A percentile compares a stretch with the other conserved stretches of the same genome.
These are phyloP conservation scores for Siniperca knerii DNA, from an alignment of 2,113 vertebrate species.

Conservation along the genomic window DNA sequence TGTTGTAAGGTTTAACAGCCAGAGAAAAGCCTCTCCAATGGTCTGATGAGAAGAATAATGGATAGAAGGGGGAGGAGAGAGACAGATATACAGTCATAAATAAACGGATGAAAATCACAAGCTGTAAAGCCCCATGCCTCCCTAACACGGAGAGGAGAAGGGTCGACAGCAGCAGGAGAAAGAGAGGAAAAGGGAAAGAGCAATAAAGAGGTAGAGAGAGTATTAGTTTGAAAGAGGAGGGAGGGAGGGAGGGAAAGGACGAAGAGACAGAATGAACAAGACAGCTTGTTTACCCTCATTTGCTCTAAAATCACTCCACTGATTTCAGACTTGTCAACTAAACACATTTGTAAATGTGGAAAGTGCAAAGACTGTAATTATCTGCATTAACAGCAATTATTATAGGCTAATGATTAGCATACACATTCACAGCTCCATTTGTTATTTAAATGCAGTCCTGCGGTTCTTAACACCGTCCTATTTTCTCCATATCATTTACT, in stretches of 20 bases:
- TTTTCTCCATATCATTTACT: background rate
- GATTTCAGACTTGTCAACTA: slow-evolving; percentile 43
- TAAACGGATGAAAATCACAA: background rate
- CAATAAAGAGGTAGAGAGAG: slow-evolving; percentile 4
- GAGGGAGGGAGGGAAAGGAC: slow-evolving; percentile 9
- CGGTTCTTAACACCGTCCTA: background rate
- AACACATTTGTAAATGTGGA: slow-evolving; percentile 44
- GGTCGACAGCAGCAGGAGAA: too few relatives aligned
- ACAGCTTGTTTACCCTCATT: slow-evolving; percentile 30
- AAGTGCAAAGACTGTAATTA: slow-evolving; percentile 55
- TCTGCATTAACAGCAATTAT: slow-evolving; percentile 60
- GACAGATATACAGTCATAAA: background rate
- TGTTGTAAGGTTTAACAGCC: background rate
- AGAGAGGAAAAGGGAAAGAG: background rate
- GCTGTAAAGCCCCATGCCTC: background rate
- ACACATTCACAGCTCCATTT: slow-evolving; percentile 27
- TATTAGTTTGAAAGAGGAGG: background rate
- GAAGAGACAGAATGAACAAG: background rate
- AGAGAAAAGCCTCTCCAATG: background rate
- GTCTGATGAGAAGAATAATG: background rate
- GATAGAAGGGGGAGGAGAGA: background rate
- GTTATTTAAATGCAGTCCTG: slow-evolving; percentile 47
- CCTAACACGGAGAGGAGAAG: background rate
- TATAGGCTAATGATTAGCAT: slow-evolving; percentile 32
- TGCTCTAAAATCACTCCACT: slow-evolving; percentile 11